Evolutionary conservation across 2,888 invertebrate species (phyloP).

Genomic region (Calliphora vomitoria): DNA sequence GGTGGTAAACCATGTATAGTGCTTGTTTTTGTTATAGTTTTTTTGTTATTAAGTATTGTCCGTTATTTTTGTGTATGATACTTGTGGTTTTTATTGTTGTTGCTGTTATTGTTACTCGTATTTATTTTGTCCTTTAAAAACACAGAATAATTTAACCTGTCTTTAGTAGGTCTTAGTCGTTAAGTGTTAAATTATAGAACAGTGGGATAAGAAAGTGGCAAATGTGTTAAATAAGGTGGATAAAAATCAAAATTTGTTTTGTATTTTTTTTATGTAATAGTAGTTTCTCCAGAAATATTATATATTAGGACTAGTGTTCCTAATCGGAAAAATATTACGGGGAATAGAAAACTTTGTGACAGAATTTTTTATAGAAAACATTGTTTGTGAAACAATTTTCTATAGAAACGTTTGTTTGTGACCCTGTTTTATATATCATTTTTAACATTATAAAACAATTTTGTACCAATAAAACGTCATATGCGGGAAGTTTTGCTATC

Average conservation of each 20-base stretch:
- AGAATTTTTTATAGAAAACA: not conserved
- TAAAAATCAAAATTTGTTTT: too few relatives aligned
- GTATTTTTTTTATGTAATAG: too few relatives aligned
- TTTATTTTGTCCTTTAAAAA: conserved; percentile 23
- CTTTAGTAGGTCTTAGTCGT: conserved; percentile 26
- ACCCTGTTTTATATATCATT: too few relatives aligned
- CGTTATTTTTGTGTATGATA: conserved; percentile 42
- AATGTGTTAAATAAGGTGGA: not conserved
- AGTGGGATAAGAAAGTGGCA: not conserved
- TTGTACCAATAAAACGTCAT: too few relatives aligned
- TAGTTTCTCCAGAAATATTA: too few relatives aligned
- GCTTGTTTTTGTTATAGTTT: conserved; percentile 23
- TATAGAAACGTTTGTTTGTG: not conserved
- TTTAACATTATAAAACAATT: too few relatives aligned
- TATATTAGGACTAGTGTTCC: too few relatives aligned
- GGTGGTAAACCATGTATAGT: not conserved
- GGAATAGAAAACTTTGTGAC: not conserved
- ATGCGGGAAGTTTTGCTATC: too few relatives aligned
- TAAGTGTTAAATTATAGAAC: conserved; percentile 4
- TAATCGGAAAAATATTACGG: too few relatives aligned
- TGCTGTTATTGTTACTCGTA: conserved; percentile 19
- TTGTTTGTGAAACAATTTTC: not conserved
- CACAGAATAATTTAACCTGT: conserved; percentile 34
- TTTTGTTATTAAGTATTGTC: conserved; percentile 29
- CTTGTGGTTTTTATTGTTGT: conserved; percentile 30